Evolutionary conservation across 2,888 invertebrate species (phyloP).

Genomic region (Abrostola tripartita): DNA sequence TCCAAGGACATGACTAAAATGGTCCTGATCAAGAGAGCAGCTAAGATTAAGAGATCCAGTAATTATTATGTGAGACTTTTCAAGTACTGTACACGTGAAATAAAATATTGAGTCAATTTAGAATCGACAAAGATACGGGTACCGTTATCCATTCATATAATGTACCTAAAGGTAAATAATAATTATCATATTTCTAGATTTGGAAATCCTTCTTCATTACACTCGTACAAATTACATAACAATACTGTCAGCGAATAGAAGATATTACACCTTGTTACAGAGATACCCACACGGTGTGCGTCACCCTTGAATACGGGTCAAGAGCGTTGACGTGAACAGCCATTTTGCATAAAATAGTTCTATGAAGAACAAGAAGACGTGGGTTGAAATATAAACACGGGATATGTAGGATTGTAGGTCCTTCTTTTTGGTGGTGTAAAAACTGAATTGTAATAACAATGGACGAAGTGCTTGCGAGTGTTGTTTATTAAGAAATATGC

Average conservation of each 20-base stretch:
- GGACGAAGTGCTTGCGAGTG: not conserved
- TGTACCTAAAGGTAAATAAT: not conserved
- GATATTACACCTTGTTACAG: slow-evolving; percentile 35
- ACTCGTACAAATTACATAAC: not conserved
- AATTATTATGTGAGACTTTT: not conserved
- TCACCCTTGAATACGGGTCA: slow-evolving; percentile 42
- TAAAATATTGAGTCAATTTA: too few species aligned
- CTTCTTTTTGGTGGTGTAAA: not conserved
- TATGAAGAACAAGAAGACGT: slow-evolving; percentile 6
- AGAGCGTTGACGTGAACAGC: slow-evolving; percentile 18
- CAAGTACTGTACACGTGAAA: too few species aligned
- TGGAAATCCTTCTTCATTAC: slow-evolving; percentile 2
- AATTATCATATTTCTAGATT: not conserved
- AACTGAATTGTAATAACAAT: not conserved
- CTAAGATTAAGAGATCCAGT: too few species aligned
- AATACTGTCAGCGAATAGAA: not conserved
- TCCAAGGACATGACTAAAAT: not conserved
- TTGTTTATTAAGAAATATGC: not conserved
- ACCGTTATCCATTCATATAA: not conserved
- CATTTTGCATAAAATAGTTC: slow-evolving; percentile 21
- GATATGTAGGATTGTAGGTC: not conserved
- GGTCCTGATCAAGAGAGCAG: too few species aligned
- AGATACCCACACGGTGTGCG: slow-evolving; percentile 28
- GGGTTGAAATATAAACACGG: not conserved
- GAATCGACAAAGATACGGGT: not conserved